A percentile compares a stretch with the other conserved stretches of the same genome.
These are phyloP conservation scores for Chaetodon trifasciatus DNA, from an alignment of 2,797 vertebrate species.

Conservation along the genomic window DNA sequence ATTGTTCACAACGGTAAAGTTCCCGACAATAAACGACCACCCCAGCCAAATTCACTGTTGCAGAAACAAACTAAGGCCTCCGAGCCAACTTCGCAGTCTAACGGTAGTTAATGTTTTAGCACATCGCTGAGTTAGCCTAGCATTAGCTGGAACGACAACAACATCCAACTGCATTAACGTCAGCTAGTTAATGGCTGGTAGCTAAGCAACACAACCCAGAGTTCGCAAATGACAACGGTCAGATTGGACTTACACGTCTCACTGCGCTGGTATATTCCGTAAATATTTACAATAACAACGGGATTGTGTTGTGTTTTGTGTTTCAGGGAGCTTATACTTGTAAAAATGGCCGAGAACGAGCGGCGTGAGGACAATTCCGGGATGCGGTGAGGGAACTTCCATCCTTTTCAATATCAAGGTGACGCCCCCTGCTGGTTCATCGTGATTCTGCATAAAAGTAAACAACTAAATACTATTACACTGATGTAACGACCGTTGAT, in stretches of 20 bases:
- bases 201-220: neutral
- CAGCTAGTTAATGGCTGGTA: neutral
- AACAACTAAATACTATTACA: neutral
- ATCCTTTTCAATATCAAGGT: neutral
- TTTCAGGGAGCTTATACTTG: constrained; percentile 56
- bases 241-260: constrained; percentile 74
- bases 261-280: constrained; percentile 29
- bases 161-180: constrained; percentile 19
- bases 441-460: rapidly evolving
- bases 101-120: constrained; percentile 25
- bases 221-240: neutral
- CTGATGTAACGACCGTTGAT: rapidly evolving
- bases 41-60: neutral
- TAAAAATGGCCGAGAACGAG: constrained; percentile 78
- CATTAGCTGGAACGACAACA: constrained; percentile 69
- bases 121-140: constrained; percentile 56
- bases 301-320: constrained; percentile 64
- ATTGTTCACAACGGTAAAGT: rapidly evolving
- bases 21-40: rapidly evolving
- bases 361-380: constrained; percentile 73
- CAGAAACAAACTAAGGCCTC: constrained; percentile 35
- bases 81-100: constrained; percentile 15
- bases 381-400: constrained; percentile 36
- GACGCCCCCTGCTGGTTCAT: constrained; percentile 42
- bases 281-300: constrained; percentile 37